A percentile compares a stretch with the other conserved stretches of the same genome.
phyloP scores from a whole-genome alignment of 2,888 invertebrate species.

The Conomelus anceps region DNA sequence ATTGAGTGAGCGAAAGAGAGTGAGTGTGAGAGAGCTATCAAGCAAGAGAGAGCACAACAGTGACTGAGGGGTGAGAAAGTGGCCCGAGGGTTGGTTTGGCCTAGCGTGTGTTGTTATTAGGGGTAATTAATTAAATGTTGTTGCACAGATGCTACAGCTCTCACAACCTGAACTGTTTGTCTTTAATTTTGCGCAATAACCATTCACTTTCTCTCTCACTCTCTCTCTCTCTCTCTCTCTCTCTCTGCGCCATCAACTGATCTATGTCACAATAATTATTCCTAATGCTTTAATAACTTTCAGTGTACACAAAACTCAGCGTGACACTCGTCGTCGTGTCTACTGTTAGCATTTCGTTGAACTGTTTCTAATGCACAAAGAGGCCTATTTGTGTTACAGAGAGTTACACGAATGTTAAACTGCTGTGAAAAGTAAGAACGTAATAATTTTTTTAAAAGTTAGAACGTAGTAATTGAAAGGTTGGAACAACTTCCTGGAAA shows the following conservation, averaged over 20 bases:
- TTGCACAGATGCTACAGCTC: conserved; percentile 2
- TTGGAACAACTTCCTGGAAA: no score
- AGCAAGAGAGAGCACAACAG: conserved; percentile 13
- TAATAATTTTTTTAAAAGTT: no score
- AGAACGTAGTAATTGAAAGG: no score
- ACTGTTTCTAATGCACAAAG: no score
- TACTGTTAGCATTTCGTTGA: no score
- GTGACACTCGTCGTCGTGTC: no score
- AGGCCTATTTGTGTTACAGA: no score
- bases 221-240: background rate
- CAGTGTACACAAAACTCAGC: background rate
- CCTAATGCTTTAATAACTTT: conserved; percentile 8
- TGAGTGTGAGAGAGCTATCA: background rate
- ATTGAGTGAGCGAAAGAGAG: background rate
- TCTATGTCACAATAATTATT: background rate
- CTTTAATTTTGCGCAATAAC: no score
- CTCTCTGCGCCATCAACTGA: background rate
- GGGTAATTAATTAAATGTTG: conserved; percentile 16
- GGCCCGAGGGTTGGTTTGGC: background rate
- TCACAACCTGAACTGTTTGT: no score
- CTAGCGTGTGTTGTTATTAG: conserved; percentile 17
- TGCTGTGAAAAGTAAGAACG: no score
- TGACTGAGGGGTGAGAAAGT: conserved; percentile 6
- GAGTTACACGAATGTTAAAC: no score
- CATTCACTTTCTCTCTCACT: background rate